Evolutionary conservation across 92 coral and sea anemone species (phyloP).

Genomic region (Diadumene lineata): DNA sequence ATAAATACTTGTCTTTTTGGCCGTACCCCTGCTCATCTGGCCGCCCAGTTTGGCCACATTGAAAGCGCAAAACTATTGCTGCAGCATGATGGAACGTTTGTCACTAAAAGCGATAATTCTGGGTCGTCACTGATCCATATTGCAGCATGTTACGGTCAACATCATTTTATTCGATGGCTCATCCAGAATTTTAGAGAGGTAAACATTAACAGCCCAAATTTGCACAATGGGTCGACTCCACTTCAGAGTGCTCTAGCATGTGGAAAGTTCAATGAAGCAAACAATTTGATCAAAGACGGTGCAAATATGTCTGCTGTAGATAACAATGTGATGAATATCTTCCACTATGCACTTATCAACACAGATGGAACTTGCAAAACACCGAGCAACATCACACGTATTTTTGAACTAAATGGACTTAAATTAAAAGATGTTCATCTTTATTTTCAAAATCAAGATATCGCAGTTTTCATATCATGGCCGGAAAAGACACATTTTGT

Average conservation of each 20-base stretch:
- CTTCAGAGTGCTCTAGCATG: constrained; percentile 54
- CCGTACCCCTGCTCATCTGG: constrained; percentile 49
- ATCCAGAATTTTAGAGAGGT: not conserved
- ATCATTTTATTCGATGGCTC: constrained; percentile 24
- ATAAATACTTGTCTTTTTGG: constrained; percentile 48
- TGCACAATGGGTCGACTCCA: constrained; percentile 51
- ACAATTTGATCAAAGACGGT: constrained; percentile 13
- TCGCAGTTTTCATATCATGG: not conserved
- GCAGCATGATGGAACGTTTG: not conserved
- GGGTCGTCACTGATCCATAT: constrained; percentile 54
- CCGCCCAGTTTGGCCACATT: constrained; percentile 47
- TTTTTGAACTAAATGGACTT: not conserved
- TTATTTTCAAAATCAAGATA: not conserved
- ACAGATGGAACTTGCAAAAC: not conserved
- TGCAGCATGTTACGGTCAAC: constrained; percentile 57
- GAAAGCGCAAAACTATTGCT: constrained; percentile 32
- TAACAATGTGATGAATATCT: constrained; percentile 25
- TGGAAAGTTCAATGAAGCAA: constrained; percentile 20
- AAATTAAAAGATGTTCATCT: not conserved
- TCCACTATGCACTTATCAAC: constrained; percentile 48
- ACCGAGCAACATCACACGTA: not conserved
- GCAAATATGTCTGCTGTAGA: constrained; percentile 31
- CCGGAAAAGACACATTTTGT: not conserved
- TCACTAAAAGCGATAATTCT: constrained; percentile 33
- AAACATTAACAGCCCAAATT: constrained; percentile 3